Base-by-base conservation (phyloP, 2,888 invertebrate species). In the Coleophora deauratella region DNA sequence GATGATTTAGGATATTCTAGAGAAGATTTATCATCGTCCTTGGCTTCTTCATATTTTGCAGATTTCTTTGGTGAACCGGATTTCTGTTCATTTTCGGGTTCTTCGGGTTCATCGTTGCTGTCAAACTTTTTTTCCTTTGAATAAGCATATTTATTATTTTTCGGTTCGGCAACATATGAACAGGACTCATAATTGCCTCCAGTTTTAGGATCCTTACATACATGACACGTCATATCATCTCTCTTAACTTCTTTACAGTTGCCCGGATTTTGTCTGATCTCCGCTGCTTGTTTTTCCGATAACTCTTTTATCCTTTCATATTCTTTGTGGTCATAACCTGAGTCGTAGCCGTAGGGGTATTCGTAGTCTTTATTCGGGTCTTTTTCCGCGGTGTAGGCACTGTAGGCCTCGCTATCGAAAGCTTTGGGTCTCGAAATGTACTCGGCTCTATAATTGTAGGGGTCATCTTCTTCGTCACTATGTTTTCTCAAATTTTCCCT, bases 101-200 rank as follows among this genome's bases (percentile, higher is more conserved):
- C 86, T 44, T 86, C 85, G 9, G 88, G 86, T 54, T 88, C 85
- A 49, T 88, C 87, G 37, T 88, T 87, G 48, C 88, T 89, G 44
- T 89, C 85, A 55, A 87, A 90, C 56, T 89, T 90, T 47, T 85
- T 87, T 70, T 91, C 89, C 44, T 88, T 89, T 4, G 88, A 89
- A 55, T 89, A 92, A 8, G 90, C 90, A 62, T 90, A 91, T 61
- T 88, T 87, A 63, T 93, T 90, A 47, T 92, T 92, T 56, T 89
- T 88, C 0, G 93, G 93, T 47, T 90, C 89, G 1, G 91, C 90
- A 9, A 91, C 90, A 67, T 93, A 95, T 0, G 92, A 91, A 63
- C 95, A 95, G 10, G 91, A 91, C 66, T 95, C 94, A 49, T 90
- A 93, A 45, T 91, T 90, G 27, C 91, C 93, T 35, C 93, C 92